Evolutionary conservation across 2,888 invertebrate species (phyloP), one percentile per base, ranked within the genome.

Genomic region (Dysmachus trigonus): DNA sequence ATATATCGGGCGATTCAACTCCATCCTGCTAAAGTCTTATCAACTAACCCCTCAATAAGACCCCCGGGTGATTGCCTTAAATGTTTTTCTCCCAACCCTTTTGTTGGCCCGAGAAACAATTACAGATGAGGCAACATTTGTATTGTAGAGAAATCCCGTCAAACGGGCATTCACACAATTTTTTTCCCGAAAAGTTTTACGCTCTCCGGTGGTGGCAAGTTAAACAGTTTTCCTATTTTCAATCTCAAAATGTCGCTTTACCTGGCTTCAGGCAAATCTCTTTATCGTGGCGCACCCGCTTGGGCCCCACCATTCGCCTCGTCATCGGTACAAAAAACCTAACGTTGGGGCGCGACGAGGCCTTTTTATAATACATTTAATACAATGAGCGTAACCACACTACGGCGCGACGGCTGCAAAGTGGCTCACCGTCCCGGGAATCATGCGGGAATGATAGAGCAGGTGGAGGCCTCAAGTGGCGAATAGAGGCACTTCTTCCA

Each of bases 1-100:
- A 51, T 13, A 51, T n/a, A 18, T 2, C 13, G 13, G 22, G 53
- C 18, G 53, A 53, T 38, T 18, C 15, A n/a, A 77, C 47, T 77
- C 5, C 77, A 77, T 77, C 47, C 77, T 30, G n/a, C n/a, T n/a
- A 62, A 81, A 82, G 62, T 82, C 62, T 82, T 82, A 82, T 82
- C 81, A 82, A 33, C 81, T 30, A 82, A 18, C 22, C 35, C 62
- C 4, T n/a, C 53, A 33, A 82, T 82, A 82, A 62, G 62, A n/a
- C n/a, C n/a, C 15, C 62, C 15, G 10, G 22, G 22, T 18, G 62
- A 35, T 41, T 27, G 27, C 15, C 30, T 77, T 77, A 77, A 77
- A 18, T 82, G 81, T 82, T 62, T 62, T 62, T n/a, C n/a, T n/a
- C n/a, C 33, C 33, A 62, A 62, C 53, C 35, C 62, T 53, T 81